These are phyloP conservation scores for Trilocha varians DNA, from an alignment of 2,888 invertebrate genomes.

Conservation along the genomic window DNA sequence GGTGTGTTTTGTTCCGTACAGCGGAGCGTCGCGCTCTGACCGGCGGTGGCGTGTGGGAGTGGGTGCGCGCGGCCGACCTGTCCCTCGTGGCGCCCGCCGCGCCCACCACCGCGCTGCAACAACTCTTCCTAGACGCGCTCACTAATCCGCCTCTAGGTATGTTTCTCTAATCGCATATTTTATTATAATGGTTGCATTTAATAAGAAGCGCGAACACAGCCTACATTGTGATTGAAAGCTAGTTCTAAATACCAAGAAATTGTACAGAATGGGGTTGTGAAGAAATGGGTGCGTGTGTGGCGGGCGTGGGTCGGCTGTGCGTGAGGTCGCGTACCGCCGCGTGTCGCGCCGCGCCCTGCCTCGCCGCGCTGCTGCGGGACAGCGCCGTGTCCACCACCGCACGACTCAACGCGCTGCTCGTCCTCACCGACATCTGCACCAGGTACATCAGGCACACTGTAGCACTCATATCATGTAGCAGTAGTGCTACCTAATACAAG, in stretches of 20 bases:
- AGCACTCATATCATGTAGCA: too few species aligned
- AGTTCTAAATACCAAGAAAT: too few species aligned
- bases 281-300: constrained; percentile 39
- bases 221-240: too few species aligned
- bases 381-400: constrained; percentile 51
- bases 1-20: constrained; percentile 9
- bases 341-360: constrained; percentile 74
- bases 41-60: constrained; percentile 35
- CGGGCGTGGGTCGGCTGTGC: constrained; percentile 71
- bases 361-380: constrained; percentile 73
- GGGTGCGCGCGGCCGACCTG: constrained; percentile 54
- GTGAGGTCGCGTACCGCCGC: constrained; percentile 77
- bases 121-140: constrained; percentile 33
- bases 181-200: background rate
- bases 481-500: too few species aligned
- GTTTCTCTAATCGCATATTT: background rate
- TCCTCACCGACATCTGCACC: constrained; percentile 78
- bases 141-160: constrained; percentile 34
- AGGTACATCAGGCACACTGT: constrained; percentile 34
- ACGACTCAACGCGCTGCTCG: constrained; percentile 78
- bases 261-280: constrained; percentile 25
- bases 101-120: constrained; percentile 39
- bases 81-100: constrained; percentile 47
- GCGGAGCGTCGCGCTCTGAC: constrained; percentile 40
- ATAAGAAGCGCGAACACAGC: too few species aligned